Evolutionary conservation across 2,797 vertebrate species (phyloP), one percentile per base, ranked within the genome.

Genomic region (Spinus olivaceus): DNA sequence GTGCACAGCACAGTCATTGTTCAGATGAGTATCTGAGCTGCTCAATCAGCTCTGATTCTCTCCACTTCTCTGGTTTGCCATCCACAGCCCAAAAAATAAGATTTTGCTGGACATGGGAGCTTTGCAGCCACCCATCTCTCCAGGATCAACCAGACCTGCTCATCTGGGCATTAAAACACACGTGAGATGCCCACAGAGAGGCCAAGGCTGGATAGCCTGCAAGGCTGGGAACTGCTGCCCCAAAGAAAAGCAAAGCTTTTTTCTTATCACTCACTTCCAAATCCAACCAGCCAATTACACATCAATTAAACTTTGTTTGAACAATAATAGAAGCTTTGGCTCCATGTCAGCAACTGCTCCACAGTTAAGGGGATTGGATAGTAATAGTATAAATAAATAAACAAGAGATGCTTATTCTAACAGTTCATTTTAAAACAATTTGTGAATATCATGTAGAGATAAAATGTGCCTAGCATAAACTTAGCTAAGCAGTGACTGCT

Each of bases 341-440:
- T 94, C 86, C 14, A 0, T 81, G 90, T 95, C 96, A 97, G 77
- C 78, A 95, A 82, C 93, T 81, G 78, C 85, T 83, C 37, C 66
- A 32, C 2, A 35, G 79, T 86, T 47, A 49, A 95, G 90, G 89
- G 96, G 96, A 92, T 90, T 92, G 91, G 86, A 41, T 78, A 78
- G 92, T 78, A 94, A 73, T 95, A 94, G 93, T 56, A 96, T 97
- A 96, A 97, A 97, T 96, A 97, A 96, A 96, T 96, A 97, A 95
- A 97, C 96, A 96, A 95, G 94, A 95, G 92, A 96, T 91, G 97
- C 97, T 98, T 98, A 97, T 98, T 96, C 97, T 98, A 97, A 97
- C 98, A 98, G 98, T 91, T 98, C 97, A 98, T 98, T 98, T 97
- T 97, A 98, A 98, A 98, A 93, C 97, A 97, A 98, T 98, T 98